Conservation (phyloP, 2,888 invertebrate species). For the Drosophila mettleri region DNA sequence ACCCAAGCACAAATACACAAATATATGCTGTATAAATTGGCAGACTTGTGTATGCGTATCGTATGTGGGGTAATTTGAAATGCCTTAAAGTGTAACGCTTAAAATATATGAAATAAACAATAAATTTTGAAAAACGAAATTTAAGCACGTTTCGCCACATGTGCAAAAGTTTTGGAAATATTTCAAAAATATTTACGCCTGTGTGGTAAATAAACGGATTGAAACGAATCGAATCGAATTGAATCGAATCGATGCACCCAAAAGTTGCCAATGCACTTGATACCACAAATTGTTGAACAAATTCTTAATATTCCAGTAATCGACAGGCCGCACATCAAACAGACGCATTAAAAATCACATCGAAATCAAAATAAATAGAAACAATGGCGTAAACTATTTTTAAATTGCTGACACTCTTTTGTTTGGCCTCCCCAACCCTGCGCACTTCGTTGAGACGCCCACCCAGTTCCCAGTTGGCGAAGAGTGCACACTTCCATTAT, state of each 20-base stretch:
- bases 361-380: slow-evolving; percentile 70
- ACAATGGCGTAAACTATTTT: slow-evolving; percentile 71
- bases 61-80: slow-evolving; percentile 40
- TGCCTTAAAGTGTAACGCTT: slow-evolving; percentile 76
- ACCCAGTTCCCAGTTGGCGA: slow-evolving; percentile 13
- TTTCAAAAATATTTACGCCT: slow-evolving; percentile 46
- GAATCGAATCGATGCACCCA: slow-evolving; percentile 4
- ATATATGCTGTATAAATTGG: slow-evolving; percentile 7
- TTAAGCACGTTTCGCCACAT: slow-evolving; percentile 77
- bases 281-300: slow-evolving; percentile 30
- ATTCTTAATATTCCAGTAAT: slow-evolving; percentile 39
- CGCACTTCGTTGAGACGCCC: not conserved
- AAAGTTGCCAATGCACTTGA: slow-evolving; percentile 59
- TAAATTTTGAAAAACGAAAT: slow-evolving; percentile 64
- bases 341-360: slow-evolving; percentile 33
- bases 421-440: slow-evolving; percentile 45
- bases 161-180: slow-evolving; percentile 73
- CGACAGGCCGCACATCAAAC: slow-evolving; percentile 17
- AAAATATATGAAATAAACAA: slow-evolving; percentile 74
- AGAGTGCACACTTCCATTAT: slow-evolving; percentile 70
- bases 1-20: slow-evolving; percentile 16
- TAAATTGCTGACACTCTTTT: slow-evolving; percentile 78
- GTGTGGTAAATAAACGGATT: slow-evolving; percentile 58
- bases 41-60: slow-evolving; percentile 19
- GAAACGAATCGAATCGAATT: slow-evolving; percentile 21